phyloP scores from a whole-genome alignment of 2,113 vertebrate genomes.

The Tenebrosternarchus preto region DNA sequence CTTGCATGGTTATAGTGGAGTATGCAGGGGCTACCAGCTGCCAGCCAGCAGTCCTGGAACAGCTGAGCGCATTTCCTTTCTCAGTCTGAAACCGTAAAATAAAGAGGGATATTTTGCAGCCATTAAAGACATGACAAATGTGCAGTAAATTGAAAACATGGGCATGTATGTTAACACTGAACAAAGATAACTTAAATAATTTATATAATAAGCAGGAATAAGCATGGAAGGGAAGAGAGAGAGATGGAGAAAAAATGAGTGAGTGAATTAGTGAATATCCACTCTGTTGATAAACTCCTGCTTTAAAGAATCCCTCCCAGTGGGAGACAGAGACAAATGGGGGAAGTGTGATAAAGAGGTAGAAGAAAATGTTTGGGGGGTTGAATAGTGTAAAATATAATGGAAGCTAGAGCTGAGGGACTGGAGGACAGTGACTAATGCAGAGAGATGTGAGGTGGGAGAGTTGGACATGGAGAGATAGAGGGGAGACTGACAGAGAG shows the following conservation, averaged over 20 bases:
- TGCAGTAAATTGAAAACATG: neutral
- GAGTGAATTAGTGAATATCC: slow-evolving; percentile 11
- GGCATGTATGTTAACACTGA: too few relatives aligned
- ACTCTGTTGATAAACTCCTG: neutral
- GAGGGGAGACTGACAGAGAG: neutral
- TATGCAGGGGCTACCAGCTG: slow-evolving; percentile 27
- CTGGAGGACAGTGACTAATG: neutral
- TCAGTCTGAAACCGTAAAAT: neutral
- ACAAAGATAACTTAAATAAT: too few relatives aligned
- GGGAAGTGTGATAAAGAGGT: neutral
- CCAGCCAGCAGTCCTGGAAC: slow-evolving; percentile 12
- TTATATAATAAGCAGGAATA: neutral
- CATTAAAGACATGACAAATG: neutral
- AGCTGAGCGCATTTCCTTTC: neutral
- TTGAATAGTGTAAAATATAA: too few relatives aligned
- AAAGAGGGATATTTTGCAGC: slow-evolving; percentile 14
- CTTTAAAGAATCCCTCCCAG: slow-evolving; percentile 12
- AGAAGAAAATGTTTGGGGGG: too few relatives aligned
- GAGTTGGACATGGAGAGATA: neutral
- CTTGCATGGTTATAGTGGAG: neutral
- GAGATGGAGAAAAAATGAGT: slow-evolving; percentile 1
- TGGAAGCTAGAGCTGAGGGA: neutral
- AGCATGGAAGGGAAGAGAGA: slow-evolving; percentile 28
- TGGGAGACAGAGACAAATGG: neutral
- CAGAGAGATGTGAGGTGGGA: neutral